Base-by-base conservation (phyloP, 2,797 vertebrate species). In the Pantherophis vulpinus region DNA sequence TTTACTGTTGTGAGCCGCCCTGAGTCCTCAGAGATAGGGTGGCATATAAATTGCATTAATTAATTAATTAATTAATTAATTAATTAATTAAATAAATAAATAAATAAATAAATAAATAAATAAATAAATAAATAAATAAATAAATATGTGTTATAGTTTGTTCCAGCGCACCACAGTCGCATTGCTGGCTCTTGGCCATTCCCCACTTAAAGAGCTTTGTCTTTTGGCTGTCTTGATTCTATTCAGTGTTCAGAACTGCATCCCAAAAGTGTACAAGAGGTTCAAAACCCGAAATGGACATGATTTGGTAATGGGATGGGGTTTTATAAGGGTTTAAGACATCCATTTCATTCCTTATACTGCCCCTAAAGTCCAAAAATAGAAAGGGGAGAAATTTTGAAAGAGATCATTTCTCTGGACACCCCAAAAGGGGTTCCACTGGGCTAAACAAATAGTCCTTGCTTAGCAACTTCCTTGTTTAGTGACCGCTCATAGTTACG, bases 401-500 rank as follows among this genome's bases (percentile, higher is more conserved):
- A 32, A n/a, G 63, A n/a, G n/a, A 8, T 14, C 14, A 37, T 74
- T 37, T 74, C n/a, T 74, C n/a, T 37, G n/a, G 66, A 2, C n/a
- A 7, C 29, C 29, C 29, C 12, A 66, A n/a, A 66, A 66, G 29
- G 61, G 11, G 12, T 63, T 63, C 61, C 12, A 14, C 4, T n/a
- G 66, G 14, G 6, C 14, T 74, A 14, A 18, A 74, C 14, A 74
- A 18, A 37, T 32, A 32, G 61, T 74, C 2, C 66, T 74, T 32
- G n/a, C 14, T 74, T 32, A 32, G 66, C 2, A 2, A 37, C 66
- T 74, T 16, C n/a, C n/a, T 74, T 74, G 66, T 74, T 74, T 18
- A 37, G 66, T 32, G n/a, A 74, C n/a, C 1, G 0, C 14, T 74
- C n/a, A 8, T 8, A 74, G n/a, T 74, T 37, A 74, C 0, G 0